Conservation (phyloP, 2,888 invertebrate genomes). For the Labia minor region DNA sequence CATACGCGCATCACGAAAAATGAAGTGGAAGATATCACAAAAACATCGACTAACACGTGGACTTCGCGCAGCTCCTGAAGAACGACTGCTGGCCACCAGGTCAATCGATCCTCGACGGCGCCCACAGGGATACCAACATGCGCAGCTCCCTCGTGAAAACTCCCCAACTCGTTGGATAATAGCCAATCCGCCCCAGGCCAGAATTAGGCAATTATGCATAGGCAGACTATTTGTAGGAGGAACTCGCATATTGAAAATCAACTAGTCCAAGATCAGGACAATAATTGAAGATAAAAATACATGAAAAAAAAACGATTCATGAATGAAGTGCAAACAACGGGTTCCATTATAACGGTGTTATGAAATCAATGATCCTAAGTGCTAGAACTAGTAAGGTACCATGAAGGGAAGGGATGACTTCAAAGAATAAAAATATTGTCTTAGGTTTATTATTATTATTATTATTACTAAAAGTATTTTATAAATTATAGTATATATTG, state of each 20-base stretch:
- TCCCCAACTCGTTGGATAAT: background rate
- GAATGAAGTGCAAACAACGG: background rate
- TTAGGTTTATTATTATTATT: no score
- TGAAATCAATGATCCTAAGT: no score
- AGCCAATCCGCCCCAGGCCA: constrained; percentile 1
- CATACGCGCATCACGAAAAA: background rate
- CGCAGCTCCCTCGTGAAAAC: background rate
- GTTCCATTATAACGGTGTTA: no score
- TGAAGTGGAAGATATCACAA: background rate
- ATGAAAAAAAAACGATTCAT: background rate
- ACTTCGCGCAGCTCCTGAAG: no score
- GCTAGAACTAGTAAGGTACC: no score
- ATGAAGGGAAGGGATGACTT: no score
- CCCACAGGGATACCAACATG: constrained; percentile 1
- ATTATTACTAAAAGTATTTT: no score
- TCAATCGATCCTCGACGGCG: constrained; percentile 2
- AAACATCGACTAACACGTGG: background rate
- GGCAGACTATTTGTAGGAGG: background rate
- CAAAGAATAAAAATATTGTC: no score
- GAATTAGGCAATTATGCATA: constrained; percentile 7
- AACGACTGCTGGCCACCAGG: background rate
- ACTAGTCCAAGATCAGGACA: no score
- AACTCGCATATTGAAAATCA: background rate
- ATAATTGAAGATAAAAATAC: no score
- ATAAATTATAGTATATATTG: no score